These are phyloP conservation scores for Tryphoninae sp. DNA, from an alignment of 2,888 invertebrate species.

Conservation along the genomic window DNA sequence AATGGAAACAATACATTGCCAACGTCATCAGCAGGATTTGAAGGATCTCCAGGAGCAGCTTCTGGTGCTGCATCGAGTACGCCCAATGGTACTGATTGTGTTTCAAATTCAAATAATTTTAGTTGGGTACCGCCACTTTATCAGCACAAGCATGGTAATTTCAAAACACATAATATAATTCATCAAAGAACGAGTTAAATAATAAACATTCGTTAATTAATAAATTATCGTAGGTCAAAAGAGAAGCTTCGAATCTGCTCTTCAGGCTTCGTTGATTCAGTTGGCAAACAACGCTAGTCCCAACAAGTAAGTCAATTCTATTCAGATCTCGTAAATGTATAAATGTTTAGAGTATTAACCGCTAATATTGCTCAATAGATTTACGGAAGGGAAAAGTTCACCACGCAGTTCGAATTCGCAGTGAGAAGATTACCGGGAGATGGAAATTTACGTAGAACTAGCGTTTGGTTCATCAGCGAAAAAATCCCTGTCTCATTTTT, in stretches of 20 bases:
- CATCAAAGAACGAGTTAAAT: neutral
- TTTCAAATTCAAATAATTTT: slow-evolving; percentile 74
- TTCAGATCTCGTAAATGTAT: slow-evolving; percentile 14
- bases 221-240: slow-evolving; percentile 70
- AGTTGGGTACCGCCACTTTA: slow-evolving; percentile 77
- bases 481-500: slow-evolving; percentile 7
- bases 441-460: slow-evolving; percentile 2
- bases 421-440: slow-evolving; percentile 8
- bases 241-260: slow-evolving; percentile 66
- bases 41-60: slow-evolving; percentile 57
- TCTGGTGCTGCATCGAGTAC: slow-evolving; percentile 58
- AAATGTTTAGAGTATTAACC: neutral
- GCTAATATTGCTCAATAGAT: slow-evolving; percentile 62
- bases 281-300: slow-evolving; percentile 68
- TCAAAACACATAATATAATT: neutral
- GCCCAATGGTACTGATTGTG: slow-evolving; percentile 65
- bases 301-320: slow-evolving; percentile 71
- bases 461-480: slow-evolving; percentile 6
- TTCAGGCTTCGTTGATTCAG: slow-evolving; percentile 68
- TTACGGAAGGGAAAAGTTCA: slow-evolving; percentile 66
- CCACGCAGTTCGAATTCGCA: slow-evolving; percentile 54
- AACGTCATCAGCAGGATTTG: slow-evolving; percentile 67
- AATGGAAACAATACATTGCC: slow-evolving; percentile 16
- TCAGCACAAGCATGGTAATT: slow-evolving; percentile 75
- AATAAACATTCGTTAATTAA: neutral